A percentile compares a stretch with the other conserved stretches of the same genome.
Conservation (phyloP, 2,888 invertebrate species). For the Xestobium rufovillosum region DNA sequence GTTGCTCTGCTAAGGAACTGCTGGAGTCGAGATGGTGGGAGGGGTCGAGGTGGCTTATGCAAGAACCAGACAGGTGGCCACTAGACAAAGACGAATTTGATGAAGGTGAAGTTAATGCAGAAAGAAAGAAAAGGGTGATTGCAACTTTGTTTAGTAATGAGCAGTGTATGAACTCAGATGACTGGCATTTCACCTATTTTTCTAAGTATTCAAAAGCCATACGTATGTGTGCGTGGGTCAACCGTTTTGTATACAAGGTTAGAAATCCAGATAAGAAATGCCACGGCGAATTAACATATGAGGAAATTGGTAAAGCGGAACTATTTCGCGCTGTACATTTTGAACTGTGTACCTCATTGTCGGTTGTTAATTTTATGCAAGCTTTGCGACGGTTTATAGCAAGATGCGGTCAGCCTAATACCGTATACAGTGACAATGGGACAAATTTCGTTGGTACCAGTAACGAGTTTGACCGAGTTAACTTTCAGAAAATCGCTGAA, state of each 20-base stretch:
- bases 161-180: constrained; percentile 3
- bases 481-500: constrained; percentile 22
- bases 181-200: too few relatives aligned
- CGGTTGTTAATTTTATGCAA: constrained; percentile 27
- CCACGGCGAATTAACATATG: too few relatives aligned
- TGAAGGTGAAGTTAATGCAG: constrained; percentile 9
- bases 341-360: constrained; percentile 30
- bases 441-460: too few relatives aligned
- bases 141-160: neutral
- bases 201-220: constrained; percentile 22
- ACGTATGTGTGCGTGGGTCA: constrained; percentile 22
- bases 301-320: too few relatives aligned
- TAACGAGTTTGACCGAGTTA: constrained; percentile 22
- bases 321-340: constrained; percentile 34
- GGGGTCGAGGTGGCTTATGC: constrained; percentile 28
- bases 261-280: constrained; percentile 2
- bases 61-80: constrained; percentile 23
- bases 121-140: constrained; percentile 3
- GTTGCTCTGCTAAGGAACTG: constrained; percentile 23
- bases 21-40: constrained; percentile 28
- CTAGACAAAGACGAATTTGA: constrained; percentile 1
- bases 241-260: constrained; percentile 8
- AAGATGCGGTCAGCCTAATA: constrained; percentile 25
- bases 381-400: constrained; percentile 22
- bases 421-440: constrained; percentile 36